Evolutionary conservation across 2,888 invertebrate species (phyloP).

Genomic region (Hypselothyrea guttata): DNA sequence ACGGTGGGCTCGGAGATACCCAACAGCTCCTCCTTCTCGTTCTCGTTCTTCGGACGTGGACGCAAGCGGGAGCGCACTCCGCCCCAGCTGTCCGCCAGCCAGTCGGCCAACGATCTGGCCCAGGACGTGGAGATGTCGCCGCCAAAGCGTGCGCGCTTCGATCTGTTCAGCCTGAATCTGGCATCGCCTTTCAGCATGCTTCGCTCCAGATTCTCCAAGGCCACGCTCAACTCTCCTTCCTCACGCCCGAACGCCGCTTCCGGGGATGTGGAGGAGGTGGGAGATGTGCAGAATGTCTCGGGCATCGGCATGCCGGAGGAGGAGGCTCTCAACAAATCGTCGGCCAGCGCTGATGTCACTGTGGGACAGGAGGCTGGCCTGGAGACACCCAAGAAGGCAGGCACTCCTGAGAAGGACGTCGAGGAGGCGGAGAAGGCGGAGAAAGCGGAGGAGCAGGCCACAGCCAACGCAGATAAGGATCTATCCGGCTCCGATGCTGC

Average conservation of each 20-base stretch:
- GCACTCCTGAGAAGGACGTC: conserved; percentile 23
- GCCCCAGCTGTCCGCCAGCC: conserved; percentile 47
- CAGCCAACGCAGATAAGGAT: conserved; percentile 27
- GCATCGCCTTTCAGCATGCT: conserved; percentile 79
- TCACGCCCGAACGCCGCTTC: conserved; percentile 55
- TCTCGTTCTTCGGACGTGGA: conserved; percentile 79
- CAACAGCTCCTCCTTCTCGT: conserved; percentile 78
- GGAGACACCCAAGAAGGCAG: conserved; percentile 56
- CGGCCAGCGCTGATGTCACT: conserved; percentile 50
- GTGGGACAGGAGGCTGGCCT: conserved; percentile 59
- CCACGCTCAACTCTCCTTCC: conserved; percentile 76
- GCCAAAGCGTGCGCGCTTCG: conserved; percentile 80
- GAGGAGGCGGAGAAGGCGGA: conserved; percentile 14
- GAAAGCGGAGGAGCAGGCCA: conserved; percentile 11
- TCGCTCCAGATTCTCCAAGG: conserved; percentile 77
- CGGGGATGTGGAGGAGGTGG: conserved; percentile 63
- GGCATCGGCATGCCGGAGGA: conserved; percentile 75
- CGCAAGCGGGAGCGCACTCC: conserved; percentile 80
- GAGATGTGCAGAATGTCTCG: conserved; percentile 78
- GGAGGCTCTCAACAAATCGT: conserved; percentile 51
- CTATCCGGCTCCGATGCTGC: conserved; percentile 15
- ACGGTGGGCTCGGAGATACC: conserved; percentile 81
- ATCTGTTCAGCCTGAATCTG: conserved; percentile 73
- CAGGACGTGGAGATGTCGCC: conserved; percentile 76
- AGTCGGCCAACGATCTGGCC: conserved; percentile 68